Evolutionary conservation across 2,888 invertebrate genomes (phyloP).

Genomic region (Brenthis ino): DNA sequence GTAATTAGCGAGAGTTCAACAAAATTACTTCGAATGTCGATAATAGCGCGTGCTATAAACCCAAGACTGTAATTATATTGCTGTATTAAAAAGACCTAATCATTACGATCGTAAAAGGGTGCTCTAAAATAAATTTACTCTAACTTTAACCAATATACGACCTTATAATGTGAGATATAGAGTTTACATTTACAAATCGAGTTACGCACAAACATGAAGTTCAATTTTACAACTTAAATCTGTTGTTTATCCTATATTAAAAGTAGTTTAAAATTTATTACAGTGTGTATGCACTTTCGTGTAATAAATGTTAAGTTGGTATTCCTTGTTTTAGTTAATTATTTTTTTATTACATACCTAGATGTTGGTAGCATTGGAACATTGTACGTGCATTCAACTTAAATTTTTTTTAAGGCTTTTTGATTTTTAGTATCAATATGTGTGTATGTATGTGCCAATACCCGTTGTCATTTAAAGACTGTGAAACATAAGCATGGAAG

Average conservation of each 20-base stretch:
- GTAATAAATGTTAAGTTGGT: conserved; percentile 25
- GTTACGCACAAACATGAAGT: conserved; percentile 2
- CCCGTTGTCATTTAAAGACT: too few species aligned
- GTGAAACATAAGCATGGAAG: too few species aligned
- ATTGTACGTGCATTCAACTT: conserved; percentile 4
- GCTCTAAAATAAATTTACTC: conserved; percentile 35
- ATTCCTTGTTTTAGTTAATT: conserved; percentile 11
- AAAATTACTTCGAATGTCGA: conserved; percentile 38
- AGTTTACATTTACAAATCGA: neutral
- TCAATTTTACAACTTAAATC: conserved; percentile 37
- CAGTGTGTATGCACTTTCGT: conserved; percentile 28
- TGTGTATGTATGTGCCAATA: too few species aligned
- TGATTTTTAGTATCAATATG: too few species aligned
- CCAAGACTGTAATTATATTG: conserved; percentile 42
- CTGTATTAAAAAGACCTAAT: conserved; percentile 41
- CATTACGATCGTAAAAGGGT: conserved; percentile 39
- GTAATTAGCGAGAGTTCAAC: conserved; percentile 35
- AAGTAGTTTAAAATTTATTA: conserved; percentile 40
- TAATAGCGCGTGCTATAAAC: conserved; percentile 41
- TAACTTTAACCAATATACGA: conserved; percentile 5
- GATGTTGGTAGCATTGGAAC: conserved; percentile 1
- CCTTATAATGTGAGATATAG: neutral
- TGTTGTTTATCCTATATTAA: conserved; percentile 41
- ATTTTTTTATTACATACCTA: neutral
- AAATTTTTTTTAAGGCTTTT: too few species aligned